Conservation (phyloP, 2,797 vertebrate genomes). For the Carcharodon carcharias region DNA sequence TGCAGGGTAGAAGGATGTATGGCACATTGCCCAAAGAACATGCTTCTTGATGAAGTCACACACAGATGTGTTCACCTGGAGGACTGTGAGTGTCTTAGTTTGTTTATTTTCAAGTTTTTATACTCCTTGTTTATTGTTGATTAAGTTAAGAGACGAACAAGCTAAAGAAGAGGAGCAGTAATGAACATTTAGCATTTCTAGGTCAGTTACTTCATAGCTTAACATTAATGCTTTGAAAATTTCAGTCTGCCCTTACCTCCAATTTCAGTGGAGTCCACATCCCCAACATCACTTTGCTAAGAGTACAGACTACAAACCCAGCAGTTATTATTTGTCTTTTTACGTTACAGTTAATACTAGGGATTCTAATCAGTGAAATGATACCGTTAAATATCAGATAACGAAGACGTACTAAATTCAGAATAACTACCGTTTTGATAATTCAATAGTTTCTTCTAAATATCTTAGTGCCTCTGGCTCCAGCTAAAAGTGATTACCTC, state of each 20-base stretch:
- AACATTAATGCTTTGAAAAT: neutral
- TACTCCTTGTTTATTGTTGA: neutral
- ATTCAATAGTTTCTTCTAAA: neutral
- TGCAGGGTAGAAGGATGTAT: constrained; percentile 91
- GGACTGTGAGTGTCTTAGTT: constrained; percentile 77
- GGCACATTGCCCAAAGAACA: constrained; percentile 83
- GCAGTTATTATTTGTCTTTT: neutral
- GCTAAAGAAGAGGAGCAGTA: neutral
- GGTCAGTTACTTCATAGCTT: neutral
- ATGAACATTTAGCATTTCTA: neutral
- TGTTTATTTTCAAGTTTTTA: neutral
- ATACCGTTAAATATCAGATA: neutral
- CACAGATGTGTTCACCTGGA: constrained; percentile 87
- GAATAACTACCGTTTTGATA: neutral
- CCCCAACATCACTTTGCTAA: neutral
- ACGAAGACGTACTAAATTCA: neutral
- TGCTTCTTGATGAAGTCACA: constrained; percentile 93
- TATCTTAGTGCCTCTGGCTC: neutral
- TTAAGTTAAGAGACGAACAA: neutral
- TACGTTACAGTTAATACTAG: neutral
- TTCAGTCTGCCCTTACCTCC: neutral
- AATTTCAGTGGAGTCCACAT: neutral
- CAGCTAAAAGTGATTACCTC: neutral
- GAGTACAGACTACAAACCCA: neutral
- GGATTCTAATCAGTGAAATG: neutral